phyloP scores from a whole-genome alignment of 2,113 vertebrate species.

The Oceanites oceanicus region DNA sequence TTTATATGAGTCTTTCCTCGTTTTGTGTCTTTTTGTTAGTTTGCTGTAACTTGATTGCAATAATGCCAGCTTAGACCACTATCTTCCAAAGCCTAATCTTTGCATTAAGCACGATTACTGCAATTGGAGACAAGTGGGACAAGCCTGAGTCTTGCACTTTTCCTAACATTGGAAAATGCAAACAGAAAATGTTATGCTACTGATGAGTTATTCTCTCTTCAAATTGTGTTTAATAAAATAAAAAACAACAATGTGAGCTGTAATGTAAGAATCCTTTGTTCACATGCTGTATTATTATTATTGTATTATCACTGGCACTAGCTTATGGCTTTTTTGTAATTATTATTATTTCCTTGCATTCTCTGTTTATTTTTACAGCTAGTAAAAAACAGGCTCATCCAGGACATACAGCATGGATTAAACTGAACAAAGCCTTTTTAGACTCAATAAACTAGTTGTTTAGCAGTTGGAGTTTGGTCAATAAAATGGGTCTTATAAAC shows the following conservation, averaged over 20 bases:
- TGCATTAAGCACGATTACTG: fast-evolving
- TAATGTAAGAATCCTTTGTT: neutral
- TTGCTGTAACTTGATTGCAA: neutral
- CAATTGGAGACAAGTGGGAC: neutral
- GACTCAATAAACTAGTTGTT: conserved; percentile 19
- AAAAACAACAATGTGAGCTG: neutral
- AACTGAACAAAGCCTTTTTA: conserved; percentile 33
- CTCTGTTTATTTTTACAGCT: conserved; percentile 39
- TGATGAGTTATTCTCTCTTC: neutral
- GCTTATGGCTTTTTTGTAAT: neutral
- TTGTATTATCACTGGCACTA: neutral
- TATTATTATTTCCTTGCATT: conserved; percentile 26
- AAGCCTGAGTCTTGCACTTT: neutral
- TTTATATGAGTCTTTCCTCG: neutral
- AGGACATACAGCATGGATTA: neutral
- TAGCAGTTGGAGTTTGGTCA: neutral
- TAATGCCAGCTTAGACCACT: neutral
- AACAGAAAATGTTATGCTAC: conserved; percentile 11
- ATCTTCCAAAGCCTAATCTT: neutral
- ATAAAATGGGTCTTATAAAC: neutral
- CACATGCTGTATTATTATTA: neutral
- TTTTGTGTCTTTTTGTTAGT: neutral
- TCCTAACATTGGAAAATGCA: neutral
- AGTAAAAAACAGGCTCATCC: conserved; percentile 18
- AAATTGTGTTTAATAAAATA: neutral